Evolutionary conservation across 2,888 invertebrate species (phyloP), one percentile per base, ranked within the genome.

Genomic region (Eilema caniola): DNA sequence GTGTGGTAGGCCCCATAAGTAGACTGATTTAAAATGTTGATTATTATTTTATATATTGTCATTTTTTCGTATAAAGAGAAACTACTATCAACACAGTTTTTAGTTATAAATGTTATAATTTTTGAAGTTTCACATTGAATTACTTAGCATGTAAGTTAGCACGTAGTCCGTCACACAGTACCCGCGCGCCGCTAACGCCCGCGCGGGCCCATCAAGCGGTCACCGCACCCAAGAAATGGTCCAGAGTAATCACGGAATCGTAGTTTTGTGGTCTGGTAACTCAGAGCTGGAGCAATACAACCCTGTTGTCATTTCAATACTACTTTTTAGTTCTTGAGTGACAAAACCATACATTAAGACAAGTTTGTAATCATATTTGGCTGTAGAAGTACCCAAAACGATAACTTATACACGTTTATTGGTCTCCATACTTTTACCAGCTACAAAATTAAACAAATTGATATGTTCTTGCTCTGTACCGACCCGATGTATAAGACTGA

Each of bases 181-280:
- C 93, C 94, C 93, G 93, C 90, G 92, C 92, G 95, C 92, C 80
- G 94, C 92, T 4, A 0, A 20, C 33, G 93, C 94, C 95, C 94
- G 91, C 91, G 90, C 91, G 93, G 93, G 92, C 81, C 87, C 87
- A 80, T 85, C 75, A 71, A 72, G 93, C 93, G 93, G 90, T 73
- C 60, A 60, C 73, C 92, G 93, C 92, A 93, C 89, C 94, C 94
- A 95, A 94, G 95, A 95, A 93, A 80, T 90, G 10, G 62, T 23
- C 62, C 74, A 83, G 74, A 92, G 86, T 93, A 78, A 72, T 73
- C 83, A 79, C 67, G 83, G 74, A 62, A 25, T 53, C 66, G 70
- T 70, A 66, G 11, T 62, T 68, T 41, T 64, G 37, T 70, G 66
- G 70, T 70, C 41, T 67, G 62, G 67, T 60, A 60, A 72, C 62